These are phyloP conservation scores for Gadopsis bispinosus DNA, from an alignment of 2,797 vertebrate species.

Conservation along the genomic window DNA sequence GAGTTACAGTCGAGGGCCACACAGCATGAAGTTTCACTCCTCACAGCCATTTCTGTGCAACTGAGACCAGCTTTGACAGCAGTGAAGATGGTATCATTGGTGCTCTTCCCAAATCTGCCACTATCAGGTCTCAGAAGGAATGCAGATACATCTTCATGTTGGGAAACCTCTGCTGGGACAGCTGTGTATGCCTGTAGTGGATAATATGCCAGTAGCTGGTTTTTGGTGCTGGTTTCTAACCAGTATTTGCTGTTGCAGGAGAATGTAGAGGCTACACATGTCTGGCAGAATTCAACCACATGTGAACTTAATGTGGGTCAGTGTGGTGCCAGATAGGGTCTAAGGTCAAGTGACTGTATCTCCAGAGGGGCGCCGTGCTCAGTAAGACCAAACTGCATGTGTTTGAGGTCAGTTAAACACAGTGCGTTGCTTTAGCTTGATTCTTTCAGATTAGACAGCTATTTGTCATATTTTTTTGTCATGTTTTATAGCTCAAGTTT, in stretches of 20 bases:
- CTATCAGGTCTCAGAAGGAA: conserved; percentile 30
- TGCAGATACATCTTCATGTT: neutral
- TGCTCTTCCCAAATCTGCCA: conserved; percentile 26
- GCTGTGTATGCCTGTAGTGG: conserved; percentile 17
- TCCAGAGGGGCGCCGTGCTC: conserved; percentile 33
- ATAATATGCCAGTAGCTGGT: neutral
- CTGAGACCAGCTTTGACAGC: conserved; percentile 22
- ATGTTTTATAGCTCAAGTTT: neutral
- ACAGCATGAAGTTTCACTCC: conserved; percentile 44
- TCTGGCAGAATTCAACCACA: conserved; percentile 37
- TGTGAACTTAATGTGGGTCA: conserved; percentile 66
- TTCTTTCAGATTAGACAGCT: neutral
- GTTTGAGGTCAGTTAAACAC: conserved; percentile 53
- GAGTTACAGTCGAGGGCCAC: conserved; percentile 27
- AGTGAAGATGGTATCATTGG: conserved; percentile 43
- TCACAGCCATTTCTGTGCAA: conserved; percentile 22
- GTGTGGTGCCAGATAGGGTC: conserved; percentile 56
- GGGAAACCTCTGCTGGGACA: conserved; percentile 15
- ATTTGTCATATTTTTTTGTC: conserved; percentile 1
- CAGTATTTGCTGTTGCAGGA: neutral
- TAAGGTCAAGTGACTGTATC: conserved; percentile 57
- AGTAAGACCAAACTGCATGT: conserved; percentile 46
- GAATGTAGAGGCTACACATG: conserved; percentile 1
- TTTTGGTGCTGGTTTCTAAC: neutral
- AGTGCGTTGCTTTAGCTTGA: conserved; percentile 14